These are phyloP conservation scores for Diabrotica virgifera DNA, from an alignment of 1,140 invertebrate genomes.

Conservation along the genomic window DNA sequence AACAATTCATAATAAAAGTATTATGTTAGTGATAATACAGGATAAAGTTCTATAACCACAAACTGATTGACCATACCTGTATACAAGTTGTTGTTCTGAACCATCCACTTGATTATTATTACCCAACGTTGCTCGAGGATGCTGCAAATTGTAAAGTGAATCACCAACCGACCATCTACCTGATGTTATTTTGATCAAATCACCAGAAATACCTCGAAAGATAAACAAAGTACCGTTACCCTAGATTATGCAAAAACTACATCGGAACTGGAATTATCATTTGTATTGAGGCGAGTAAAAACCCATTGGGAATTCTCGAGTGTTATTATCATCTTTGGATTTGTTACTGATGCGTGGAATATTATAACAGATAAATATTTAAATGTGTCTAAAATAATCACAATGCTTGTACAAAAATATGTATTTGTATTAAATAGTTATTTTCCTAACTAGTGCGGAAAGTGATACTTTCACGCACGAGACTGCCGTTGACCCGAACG, in stretches of 20 bases:
- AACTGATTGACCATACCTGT: no score
- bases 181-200: slow-evolving; percentile 4
- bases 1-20: no score
- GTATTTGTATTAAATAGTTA: no score
- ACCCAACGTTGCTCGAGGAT: not conserved
- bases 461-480: no score
- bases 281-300: slow-evolving; percentile 7
- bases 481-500: no score
- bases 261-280: slow-evolving; percentile 3
- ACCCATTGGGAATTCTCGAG: not conserved
- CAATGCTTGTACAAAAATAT: no score
- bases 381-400: no score
- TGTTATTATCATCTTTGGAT: slow-evolving; percentile 10
- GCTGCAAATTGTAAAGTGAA: not conserved
- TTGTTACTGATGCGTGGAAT: not conserved
- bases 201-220: slow-evolving; percentile 8
- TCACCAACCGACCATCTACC: not conserved
- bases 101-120: not conserved
- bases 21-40: no score
- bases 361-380: no score
- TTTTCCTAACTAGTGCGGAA: no score
- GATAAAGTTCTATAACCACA: no score
- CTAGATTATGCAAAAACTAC: slow-evolving; percentile 14
- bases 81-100: not conserved
- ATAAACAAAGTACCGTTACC: slow-evolving; percentile 16